phyloP scores from a whole-genome alignment of 2,797 vertebrate species.

The Ctenopoma kingsleyae region DNA sequence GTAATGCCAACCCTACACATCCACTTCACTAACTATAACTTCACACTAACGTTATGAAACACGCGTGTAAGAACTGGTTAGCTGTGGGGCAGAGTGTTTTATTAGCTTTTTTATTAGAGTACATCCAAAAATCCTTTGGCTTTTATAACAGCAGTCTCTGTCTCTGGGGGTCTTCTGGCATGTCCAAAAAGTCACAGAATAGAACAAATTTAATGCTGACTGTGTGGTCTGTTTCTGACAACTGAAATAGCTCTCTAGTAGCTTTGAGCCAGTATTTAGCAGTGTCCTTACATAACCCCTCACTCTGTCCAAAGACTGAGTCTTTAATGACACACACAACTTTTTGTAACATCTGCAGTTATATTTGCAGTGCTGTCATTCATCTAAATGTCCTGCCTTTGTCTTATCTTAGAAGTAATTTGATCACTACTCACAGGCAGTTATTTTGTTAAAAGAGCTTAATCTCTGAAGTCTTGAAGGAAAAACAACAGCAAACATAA shows the following conservation, averaged over 20 bases:
- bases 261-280: slow-evolving; percentile 30
- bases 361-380: slow-evolving; percentile 7
- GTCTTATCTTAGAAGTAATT: not conserved
- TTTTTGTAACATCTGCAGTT: not conserved
- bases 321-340: slow-evolving; percentile 29
- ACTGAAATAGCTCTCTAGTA: slow-evolving; percentile 23
- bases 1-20: not conserved
- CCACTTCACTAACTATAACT: not conserved
- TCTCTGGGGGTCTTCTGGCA: slow-evolving; percentile 28
- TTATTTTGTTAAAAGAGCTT: not conserved
- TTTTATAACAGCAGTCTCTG: slow-evolving; percentile 33
- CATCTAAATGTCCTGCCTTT: slow-evolving; percentile 11
- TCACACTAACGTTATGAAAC: not conserved
- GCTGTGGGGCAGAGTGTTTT: not conserved
- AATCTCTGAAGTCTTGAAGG: slow-evolving; percentile 16
- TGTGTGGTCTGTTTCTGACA: slow-evolving; percentile 22
- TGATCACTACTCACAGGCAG: not conserved
- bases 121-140: slow-evolving; percentile 23
- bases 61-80: too few species aligned
- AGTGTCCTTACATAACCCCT: slow-evolving; percentile 49
- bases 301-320: slow-evolving; percentile 28
- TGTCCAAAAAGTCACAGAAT: slow-evolving; percentile 25
- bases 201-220: slow-evolving; percentile 23
- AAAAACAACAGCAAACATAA: slow-evolving; percentile 32
- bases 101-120: not conserved